Evolutionary conservation across 2,113 vertebrate genomes (phyloP), one percentile per base, ranked within the genome.

Genomic region (Chinchilla lanigera): DNA sequence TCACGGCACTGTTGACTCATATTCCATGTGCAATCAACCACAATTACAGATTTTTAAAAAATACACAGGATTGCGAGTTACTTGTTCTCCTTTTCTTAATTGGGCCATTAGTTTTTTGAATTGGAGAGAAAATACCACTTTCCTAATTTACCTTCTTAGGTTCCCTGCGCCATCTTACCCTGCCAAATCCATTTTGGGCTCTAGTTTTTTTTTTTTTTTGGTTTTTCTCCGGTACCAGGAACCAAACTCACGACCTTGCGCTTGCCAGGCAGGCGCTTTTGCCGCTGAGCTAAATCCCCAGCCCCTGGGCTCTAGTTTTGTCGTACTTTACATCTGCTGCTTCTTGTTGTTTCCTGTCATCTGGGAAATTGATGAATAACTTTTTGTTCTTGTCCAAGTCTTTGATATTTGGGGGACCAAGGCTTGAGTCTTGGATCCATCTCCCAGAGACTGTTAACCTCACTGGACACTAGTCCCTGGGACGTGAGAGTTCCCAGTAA

Each of bases 51-150:
- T 35, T 86, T 47, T 96, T 67, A 28, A 22, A 89, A 50, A 86
- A 82, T 44, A 61, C 9, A 52, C 11, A 47, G 50, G 58, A 58
- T 84, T n/a, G 50, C 24, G 86, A 84, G 73, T 78, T n/a, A 69
- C 83, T 92, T 65, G 73, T 81, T 94, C 73, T 93, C 44, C 41
- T 44, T 92, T 60, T 81, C 84, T 90, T 71, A 69, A 67, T 50
- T 78, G 73, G 78, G 28, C 35, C 4, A 0, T 56, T 90, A 82
- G 10, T 44, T 85, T 73, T 93, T 94, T 94, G 47, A 93, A 77
- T 75, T 44, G 78, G 65, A 73, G 41, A 47, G 88, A 90, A 73
- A 95, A 35, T 84, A 71, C 35, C 35, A 94, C 50, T 93, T 93
- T 90, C 91, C 35, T 84, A 1, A 63, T 38, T 56, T 65, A 61